Conservation (phyloP, 1,140 invertebrate species). For the Heliconius melpomene region DNA sequence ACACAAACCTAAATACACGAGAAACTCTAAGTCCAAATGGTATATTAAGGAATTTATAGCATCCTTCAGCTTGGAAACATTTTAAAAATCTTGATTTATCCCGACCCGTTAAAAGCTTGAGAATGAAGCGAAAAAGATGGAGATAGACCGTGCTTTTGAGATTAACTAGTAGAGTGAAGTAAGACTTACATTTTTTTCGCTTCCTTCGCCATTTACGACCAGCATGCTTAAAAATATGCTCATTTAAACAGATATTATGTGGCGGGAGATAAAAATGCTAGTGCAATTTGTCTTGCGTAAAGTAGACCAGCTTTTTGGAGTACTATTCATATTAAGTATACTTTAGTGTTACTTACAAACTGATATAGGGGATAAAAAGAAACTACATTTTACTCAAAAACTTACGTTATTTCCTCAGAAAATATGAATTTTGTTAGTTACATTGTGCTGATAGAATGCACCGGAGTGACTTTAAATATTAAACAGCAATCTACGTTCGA, state of each 20-base stretch:
- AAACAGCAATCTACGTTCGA: constrained; percentile 9
- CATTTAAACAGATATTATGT: constrained; percentile 16
- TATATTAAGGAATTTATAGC: constrained; percentile 39
- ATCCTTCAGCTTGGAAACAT: constrained; percentile 20
- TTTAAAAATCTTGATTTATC: constrained; percentile 50
- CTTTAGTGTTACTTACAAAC: neutral
- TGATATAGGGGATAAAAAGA: too few relatives aligned
- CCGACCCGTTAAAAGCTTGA: constrained; percentile 34
- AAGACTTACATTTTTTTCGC: constrained; percentile 10
- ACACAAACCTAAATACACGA: constrained; percentile 4
- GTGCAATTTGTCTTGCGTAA: constrained; percentile 7
- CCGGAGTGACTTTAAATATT: constrained; percentile 4
- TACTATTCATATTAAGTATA: neutral
- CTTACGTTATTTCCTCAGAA: neutral
- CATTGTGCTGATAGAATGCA: constrained; percentile 7
- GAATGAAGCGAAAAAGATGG: constrained; percentile 29
- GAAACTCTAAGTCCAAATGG: constrained; percentile 14
- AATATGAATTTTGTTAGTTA: constrained; percentile 15
- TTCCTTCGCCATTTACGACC: neutral
- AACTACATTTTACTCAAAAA: neutral
- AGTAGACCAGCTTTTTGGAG: neutral
- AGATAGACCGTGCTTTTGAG: constrained; percentile 25
- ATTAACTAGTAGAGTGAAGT: constrained; percentile 21
- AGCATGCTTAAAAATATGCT: constrained; percentile 10
- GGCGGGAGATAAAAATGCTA: constrained; percentile 5